phyloP scores from a whole-genome alignment of 2,113 vertebrate species.

The Toxostoma redivivum region DNA sequence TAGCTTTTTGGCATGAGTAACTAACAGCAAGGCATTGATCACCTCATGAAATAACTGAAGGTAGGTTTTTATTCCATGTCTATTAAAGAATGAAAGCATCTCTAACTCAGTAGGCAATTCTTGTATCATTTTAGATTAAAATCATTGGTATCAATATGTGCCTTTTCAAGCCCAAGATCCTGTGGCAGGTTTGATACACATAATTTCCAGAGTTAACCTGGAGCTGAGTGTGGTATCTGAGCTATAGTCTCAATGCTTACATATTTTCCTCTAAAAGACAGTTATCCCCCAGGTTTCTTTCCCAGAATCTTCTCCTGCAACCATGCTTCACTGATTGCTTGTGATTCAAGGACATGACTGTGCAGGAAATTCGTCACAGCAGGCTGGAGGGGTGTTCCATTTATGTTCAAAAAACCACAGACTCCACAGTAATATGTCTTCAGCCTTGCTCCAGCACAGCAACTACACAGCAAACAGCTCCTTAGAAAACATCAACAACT shows the following conservation, averaged over 20 bases:
- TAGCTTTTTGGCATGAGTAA: neutral
- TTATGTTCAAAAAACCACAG: neutral
- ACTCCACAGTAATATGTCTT: neutral
- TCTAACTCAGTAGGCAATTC: neutral
- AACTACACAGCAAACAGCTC: neutral
- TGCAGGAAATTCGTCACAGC: slow-evolving; percentile 33
- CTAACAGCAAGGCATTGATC: neutral
- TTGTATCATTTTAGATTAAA: neutral
- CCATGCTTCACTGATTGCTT: neutral
- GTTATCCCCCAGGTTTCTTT: neutral
- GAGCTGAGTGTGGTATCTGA: neutral
- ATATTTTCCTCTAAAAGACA: slow-evolving; percentile 25
- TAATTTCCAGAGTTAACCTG: neutral
- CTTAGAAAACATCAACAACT: neutral
- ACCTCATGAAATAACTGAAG: neutral
- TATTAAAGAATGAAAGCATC: neutral
- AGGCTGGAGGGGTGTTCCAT: neutral
- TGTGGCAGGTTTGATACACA: neutral
- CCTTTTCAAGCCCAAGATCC: neutral
- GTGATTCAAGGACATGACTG: slow-evolving; percentile 12
- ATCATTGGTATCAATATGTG: neutral
- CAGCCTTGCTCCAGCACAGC: neutral
- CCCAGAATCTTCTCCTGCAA: neutral
- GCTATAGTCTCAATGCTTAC: neutral
- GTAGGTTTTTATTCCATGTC: neutral